A percentile compares a stretch with the other conserved stretches of the same genome.
These are phyloP conservation scores for Cybosia mesomella DNA, from an alignment of 2,888 invertebrate species.

Conservation along the genomic window DNA sequence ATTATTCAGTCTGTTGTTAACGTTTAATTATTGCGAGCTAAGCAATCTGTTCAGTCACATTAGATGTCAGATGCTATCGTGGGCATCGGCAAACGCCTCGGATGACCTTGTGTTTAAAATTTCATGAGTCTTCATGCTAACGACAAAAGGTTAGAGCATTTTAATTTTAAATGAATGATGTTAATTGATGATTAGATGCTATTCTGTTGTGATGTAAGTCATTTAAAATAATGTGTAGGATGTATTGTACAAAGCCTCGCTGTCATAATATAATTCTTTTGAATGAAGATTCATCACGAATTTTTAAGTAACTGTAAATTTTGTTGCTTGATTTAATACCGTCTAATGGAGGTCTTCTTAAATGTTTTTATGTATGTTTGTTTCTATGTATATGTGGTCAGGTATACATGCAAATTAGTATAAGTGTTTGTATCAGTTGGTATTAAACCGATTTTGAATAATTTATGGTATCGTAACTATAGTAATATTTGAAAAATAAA, in stretches of 20 bases:
- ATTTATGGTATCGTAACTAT: too few species aligned
- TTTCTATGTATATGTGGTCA: too few species aligned
- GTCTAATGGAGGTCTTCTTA: not conserved
- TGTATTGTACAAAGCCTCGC: conserved; percentile 19
- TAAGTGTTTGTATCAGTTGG: too few species aligned
- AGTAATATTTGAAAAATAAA: too few species aligned
- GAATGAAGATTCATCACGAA: conserved; percentile 37
- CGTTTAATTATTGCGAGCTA: conserved; percentile 64
- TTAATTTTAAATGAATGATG: conserved; percentile 34
- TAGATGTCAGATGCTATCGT: conserved; percentile 56
- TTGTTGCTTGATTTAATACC: conserved; percentile 5
- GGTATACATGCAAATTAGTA: too few species aligned
- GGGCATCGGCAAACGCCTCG: conserved; percentile 53
- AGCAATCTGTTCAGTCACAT: conserved; percentile 69
- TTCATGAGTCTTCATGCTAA: conserved; percentile 36
- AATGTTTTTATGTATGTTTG: not conserved
- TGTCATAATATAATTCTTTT: conserved; percentile 26
- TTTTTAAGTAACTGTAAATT: conserved; percentile 17
- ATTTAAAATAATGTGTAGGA: conserved; percentile 17
- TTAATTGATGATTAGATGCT: conserved; percentile 33
- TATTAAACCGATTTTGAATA: too few species aligned
- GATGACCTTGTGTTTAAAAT: conserved; percentile 57
- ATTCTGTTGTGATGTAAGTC: conserved; percentile 33
- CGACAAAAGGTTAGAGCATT: conserved; percentile 34
- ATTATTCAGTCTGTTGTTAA: conserved; percentile 62